phyloP scores from a whole-genome alignment of 2,113 vertebrate species.

The Uria lomvia region DNA sequence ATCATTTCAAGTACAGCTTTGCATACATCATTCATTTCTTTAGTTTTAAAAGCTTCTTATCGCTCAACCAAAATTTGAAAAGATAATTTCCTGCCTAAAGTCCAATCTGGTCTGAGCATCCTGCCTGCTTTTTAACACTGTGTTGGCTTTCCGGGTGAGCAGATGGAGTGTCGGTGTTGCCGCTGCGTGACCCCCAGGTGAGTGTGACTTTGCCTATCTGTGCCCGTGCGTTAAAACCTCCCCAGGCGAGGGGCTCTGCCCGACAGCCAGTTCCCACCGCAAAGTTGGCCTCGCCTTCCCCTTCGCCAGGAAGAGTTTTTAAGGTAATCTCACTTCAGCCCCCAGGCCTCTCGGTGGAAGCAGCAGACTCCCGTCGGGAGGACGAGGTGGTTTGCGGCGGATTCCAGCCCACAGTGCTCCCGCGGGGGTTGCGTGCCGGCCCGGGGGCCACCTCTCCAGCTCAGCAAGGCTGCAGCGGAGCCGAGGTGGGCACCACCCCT shows the following conservation, averaged over 20 bases:
- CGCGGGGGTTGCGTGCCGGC: fast-evolving
- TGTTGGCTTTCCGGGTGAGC: conserved; percentile 41
- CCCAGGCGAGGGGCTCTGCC: not conserved
- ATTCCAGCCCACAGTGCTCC: not conserved
- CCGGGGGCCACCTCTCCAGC: not conserved
- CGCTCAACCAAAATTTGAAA: conserved; percentile 63
- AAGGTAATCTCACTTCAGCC: not conserved
- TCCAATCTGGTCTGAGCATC: conserved; percentile 56
- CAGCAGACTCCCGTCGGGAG: not conserved
- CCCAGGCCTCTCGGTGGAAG: not conserved
- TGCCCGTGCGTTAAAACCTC: not conserved
- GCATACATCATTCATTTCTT: conserved; percentile 65
- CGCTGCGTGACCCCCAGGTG: conserved; percentile 35
- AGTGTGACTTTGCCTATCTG: not conserved
- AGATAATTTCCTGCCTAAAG: conserved; percentile 60
- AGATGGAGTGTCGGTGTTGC: not conserved
- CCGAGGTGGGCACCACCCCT: not conserved
- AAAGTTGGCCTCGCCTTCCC: not conserved
- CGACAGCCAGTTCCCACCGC: not conserved
- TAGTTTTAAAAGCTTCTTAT: conserved; percentile 76
- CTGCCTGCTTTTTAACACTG: conserved; percentile 55
- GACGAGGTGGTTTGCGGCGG: not conserved
- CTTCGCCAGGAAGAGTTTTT: not conserved
- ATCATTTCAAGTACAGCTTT: conserved; percentile 78
- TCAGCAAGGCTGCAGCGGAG: not conserved